These are phyloP conservation scores for Cotesia glomerata DNA, from an alignment of 1,140 invertebrate species.

Conservation along the genomic window DNA sequence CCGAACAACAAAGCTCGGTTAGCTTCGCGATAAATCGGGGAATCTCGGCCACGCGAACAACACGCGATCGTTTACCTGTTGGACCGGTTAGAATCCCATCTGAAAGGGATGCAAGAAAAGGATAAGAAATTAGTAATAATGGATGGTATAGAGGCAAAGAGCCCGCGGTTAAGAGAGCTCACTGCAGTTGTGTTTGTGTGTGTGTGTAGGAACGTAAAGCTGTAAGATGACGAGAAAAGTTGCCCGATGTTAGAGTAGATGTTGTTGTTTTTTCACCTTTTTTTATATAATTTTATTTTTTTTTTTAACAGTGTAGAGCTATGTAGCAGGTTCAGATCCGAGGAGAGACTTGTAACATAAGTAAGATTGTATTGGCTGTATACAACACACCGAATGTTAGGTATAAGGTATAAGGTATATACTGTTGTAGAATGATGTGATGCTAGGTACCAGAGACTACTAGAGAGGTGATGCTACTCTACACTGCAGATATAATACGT, in stretches of 20 bases:
- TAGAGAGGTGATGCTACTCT: background rate
- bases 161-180: background rate
- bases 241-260: background rate
- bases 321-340: conserved; percentile 1
- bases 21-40: conserved; percentile 44
- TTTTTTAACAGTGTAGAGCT: too few relatives aligned
- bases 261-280: background rate
- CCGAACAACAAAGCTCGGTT: conserved; percentile 45
- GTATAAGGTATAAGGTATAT: too few relatives aligned
- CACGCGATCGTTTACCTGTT: conserved; percentile 54
- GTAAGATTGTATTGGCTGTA: background rate
- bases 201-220: background rate
- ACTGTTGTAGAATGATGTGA: too few relatives aligned
- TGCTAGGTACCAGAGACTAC: too few relatives aligned
- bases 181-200: too few relatives aligned
- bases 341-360: background rate
- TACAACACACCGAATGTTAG: too few relatives aligned
- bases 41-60: conserved; percentile 58
- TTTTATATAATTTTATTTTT: background rate
- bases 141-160: background rate
- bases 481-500: background rate
- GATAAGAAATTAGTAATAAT: background rate
- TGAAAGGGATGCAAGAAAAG: background rate
- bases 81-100: conserved; percentile 26
- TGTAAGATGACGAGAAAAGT: background rate